Conservation (phyloP, 2,113 vertebrate genomes). For the Mesoclemmys tuberculata region DNA sequence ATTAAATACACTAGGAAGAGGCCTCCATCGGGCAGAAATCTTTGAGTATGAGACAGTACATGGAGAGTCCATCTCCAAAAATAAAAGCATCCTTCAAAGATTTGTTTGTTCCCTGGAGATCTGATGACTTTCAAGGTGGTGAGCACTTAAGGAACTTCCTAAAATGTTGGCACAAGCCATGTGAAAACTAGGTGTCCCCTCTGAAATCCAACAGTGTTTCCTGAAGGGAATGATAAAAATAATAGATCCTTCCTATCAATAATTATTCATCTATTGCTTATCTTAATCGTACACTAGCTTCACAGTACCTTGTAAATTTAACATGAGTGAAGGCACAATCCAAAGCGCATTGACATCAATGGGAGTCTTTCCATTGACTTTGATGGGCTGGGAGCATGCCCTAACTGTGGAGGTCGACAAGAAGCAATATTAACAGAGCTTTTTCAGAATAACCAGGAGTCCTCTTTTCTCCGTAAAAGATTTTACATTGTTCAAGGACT, state of each 20-base stretch:
- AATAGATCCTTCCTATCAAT: not conserved
- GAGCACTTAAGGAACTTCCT: constrained; percentile 21
- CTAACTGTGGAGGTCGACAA: not conserved
- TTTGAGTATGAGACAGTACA: not conserved
- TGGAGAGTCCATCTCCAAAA: constrained; percentile 27
- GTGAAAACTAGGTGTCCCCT: not conserved
- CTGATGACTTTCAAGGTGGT: not conserved
- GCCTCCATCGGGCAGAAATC: not conserved
- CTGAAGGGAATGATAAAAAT: not conserved
- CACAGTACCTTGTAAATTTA: not conserved
- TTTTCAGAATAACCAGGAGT: not conserved
- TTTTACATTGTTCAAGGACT: not conserved
- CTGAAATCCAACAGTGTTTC: not conserved
- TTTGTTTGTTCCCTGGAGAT: constrained; percentile 1
- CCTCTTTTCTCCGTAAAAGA: not conserved
- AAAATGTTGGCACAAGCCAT: not conserved
- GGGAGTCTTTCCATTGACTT: not conserved
- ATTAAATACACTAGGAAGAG: not conserved
- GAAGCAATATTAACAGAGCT: not conserved
- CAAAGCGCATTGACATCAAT: not conserved
- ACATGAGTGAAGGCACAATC: not conserved
- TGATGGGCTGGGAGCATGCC: not conserved
- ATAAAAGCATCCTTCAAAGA: constrained; percentile 8
- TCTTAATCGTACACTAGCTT: not conserved
- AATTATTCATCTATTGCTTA: not conserved